Conservation (phyloP, 2,113 vertebrate species). For the Charina bottae region DNA sequence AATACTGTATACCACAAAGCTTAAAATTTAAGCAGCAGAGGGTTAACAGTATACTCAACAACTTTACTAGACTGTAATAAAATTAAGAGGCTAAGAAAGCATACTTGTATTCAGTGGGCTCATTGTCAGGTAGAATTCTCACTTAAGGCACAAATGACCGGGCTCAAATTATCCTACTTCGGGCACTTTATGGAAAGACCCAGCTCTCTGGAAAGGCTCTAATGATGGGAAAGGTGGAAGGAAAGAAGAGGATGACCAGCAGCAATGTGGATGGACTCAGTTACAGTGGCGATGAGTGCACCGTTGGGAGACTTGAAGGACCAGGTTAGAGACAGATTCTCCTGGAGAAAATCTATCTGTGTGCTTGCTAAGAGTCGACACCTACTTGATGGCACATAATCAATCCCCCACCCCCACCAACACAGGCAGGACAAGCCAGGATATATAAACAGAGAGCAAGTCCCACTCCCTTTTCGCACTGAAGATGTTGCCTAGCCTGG, state of each 20-base stretch:
- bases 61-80: background rate
- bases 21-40: background rate
- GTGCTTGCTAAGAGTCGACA: background rate
- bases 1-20: background rate
- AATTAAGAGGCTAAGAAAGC: background rate
- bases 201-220: background rate
- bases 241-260: background rate
- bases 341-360: background rate
- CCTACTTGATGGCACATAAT: background rate
- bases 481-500: no score
- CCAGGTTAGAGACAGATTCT: background rate
- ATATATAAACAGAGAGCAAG: no score
- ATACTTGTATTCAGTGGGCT: background rate
- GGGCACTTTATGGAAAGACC: background rate
- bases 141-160: no score
- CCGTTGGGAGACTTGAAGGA: background rate
- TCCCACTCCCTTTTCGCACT: no score
- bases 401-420: no score
- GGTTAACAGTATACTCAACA: background rate
- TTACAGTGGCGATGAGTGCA: background rate
- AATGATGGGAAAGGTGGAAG: background rate
- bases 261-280: background rate
- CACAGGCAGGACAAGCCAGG: no score
- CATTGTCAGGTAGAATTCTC: no score
- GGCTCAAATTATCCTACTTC: background rate